Percentiles rank a stretch among this genome's conserved stretches.
These are phyloP conservation scores for Gymnodraco acuticeps DNA, from an alignment of 2,797 vertebrate genomes.

Conservation along the genomic window DNA sequence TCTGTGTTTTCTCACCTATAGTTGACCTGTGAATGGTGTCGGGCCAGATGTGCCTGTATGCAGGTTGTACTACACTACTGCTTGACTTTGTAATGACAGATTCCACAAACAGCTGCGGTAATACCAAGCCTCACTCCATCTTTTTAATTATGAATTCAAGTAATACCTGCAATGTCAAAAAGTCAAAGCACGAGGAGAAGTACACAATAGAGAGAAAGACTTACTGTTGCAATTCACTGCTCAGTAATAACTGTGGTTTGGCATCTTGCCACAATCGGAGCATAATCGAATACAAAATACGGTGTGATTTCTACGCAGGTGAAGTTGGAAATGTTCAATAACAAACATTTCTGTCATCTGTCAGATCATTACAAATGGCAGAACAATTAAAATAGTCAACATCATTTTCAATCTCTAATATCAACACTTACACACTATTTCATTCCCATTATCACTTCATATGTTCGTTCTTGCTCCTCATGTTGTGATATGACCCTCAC, in stretches of 20 bases:
- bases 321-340: conserved; percentile 5
- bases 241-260: conserved; percentile 6
- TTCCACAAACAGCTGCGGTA: conserved; percentile 2
- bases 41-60: conserved; percentile 14
- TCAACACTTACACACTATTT: not conserved
- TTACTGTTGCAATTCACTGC: not conserved
- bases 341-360: not conserved
- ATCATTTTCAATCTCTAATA: conserved; percentile 1
- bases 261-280: not conserved
- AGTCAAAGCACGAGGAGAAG: not conserved
- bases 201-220: conserved; percentile 6
- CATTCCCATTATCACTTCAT: not conserved
- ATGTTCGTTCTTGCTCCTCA: not conserved
- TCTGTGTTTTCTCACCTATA: not conserved
- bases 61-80: conserved; percentile 4
- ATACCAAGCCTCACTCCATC: conserved; percentile 13
- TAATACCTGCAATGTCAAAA: conserved; percentile 5
- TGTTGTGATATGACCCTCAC: not conserved
- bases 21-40: conserved; percentile 9
- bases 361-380: not conserved
- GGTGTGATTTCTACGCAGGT: not conserved
- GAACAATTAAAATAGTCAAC: not conserved
- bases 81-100: conserved; percentile 11
- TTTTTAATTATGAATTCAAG: conserved; percentile 22
- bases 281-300: not conserved